phyloP scores from a whole-genome alignment of 2,888 invertebrate genomes.

The Oxytorus armatus region DNA sequence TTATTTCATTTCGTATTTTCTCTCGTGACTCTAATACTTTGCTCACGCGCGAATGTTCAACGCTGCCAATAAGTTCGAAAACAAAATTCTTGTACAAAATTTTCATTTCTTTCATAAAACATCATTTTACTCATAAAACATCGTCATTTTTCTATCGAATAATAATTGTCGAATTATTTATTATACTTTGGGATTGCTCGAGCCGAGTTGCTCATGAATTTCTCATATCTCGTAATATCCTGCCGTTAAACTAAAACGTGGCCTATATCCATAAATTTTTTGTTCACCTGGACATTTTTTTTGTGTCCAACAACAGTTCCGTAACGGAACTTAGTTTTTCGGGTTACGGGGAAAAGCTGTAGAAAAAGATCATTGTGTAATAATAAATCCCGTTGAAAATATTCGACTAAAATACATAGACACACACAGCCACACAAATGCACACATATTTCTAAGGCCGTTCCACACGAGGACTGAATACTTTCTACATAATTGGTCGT shows the following conservation, averaged over 20 bases:
- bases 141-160: no score
- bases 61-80: no score
- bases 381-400: constrained; percentile 40
- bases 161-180: no score
- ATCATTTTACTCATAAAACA: no score
- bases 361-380: constrained; percentile 14
- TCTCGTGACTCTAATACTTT: no score
- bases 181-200: background rate
- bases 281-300: background rate
- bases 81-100: no score
- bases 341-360: constrained; percentile 15
- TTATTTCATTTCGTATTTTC: background rate
- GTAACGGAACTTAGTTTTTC: constrained; percentile 50
- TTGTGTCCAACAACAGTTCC: constrained; percentile 3
- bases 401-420: no score
- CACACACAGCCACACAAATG: constrained; percentile 1
- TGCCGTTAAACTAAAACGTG: no score
- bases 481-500: constrained; percentile 68
- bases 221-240: background rate
- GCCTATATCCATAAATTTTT: background rate
- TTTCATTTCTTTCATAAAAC: no score
- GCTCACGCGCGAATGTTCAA: no score
- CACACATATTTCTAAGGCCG: background rate
- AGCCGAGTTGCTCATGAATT: background rate
- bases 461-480: constrained; percentile 61